phyloP scores from a whole-genome alignment of 1,140 invertebrate genomes.

The Nymphalis io region DNA sequence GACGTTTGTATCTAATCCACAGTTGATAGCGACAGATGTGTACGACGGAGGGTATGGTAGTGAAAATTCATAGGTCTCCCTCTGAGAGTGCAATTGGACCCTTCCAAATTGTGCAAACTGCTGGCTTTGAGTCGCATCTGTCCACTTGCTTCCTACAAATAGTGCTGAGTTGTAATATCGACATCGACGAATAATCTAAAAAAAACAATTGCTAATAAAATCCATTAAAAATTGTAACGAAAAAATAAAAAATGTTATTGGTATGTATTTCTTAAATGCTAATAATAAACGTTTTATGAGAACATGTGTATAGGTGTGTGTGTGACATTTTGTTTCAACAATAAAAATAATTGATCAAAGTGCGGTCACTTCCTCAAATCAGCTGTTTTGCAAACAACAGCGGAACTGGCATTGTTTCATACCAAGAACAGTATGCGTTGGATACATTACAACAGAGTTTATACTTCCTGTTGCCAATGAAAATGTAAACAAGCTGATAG shows the following conservation, averaged over 20 bases:
- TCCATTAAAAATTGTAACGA: too few relatives aligned
- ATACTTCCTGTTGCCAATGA: constrained; percentile 76
- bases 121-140: constrained; percentile 68
- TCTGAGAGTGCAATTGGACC: constrained; percentile 54
- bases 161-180: constrained; percentile 36
- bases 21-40: constrained; percentile 73
- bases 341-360: constrained; percentile 53
- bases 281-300: constrained; percentile 26
- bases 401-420: constrained; percentile 79
- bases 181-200: constrained; percentile 31
- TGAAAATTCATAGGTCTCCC: constrained; percentile 68
- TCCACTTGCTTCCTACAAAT: constrained; percentile 61
- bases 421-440: constrained; percentile 68
- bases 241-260: neutral
- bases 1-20: constrained; percentile 71
- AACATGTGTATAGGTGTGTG: too few relatives aligned
- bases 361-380: constrained; percentile 68
- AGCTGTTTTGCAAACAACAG: constrained; percentile 70
- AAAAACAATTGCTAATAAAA: neutral
- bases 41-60: constrained; percentile 64
- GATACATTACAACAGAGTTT: constrained; percentile 67
- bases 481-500: constrained; percentile 65
- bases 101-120: constrained; percentile 75
- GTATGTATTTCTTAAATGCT: constrained; percentile 11
- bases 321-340: constrained; percentile 18